These are phyloP conservation scores for Triplophysa dalaica DNA, from an alignment of 2,113 vertebrate genomes.

Conservation along the genomic window DNA sequence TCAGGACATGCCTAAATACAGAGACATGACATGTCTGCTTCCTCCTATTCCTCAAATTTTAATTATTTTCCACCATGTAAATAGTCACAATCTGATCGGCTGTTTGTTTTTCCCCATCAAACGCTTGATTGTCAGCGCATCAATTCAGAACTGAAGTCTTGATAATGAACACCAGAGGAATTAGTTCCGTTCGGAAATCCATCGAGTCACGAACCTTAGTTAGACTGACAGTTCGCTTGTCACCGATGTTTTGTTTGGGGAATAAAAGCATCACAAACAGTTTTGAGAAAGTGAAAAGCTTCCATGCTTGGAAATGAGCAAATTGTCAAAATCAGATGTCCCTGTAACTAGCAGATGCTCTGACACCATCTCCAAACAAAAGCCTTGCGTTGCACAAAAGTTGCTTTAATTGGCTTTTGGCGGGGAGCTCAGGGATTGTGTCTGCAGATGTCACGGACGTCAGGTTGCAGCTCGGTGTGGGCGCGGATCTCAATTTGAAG, in stretches of 20 bases:
- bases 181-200: slow-evolving; percentile 33
- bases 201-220: slow-evolving; percentile 18
- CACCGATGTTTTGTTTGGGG: slow-evolving; percentile 23
- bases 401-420: slow-evolving; percentile 62
- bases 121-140: slow-evolving; percentile 14
- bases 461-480: slow-evolving; percentile 67
- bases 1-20: not conserved
- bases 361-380: slow-evolving; percentile 63
- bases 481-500: slow-evolving; percentile 63
- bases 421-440: slow-evolving; percentile 54
- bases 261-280: slow-evolving; percentile 36
- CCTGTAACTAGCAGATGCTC: slow-evolving; percentile 56
- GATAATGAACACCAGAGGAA: slow-evolving; percentile 9
- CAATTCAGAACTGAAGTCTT: slow-evolving; percentile 2
- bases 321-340: slow-evolving; percentile 55
- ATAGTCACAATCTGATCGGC: slow-evolving; percentile 25
- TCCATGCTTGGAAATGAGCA: slow-evolving; percentile 44
- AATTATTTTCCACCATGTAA: slow-evolving; percentile 12
- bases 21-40: not conserved
- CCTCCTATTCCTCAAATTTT: not conserved
- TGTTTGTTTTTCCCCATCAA: not conserved
- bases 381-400: slow-evolving; percentile 52
- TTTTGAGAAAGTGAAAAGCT: slow-evolving; percentile 1
- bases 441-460: slow-evolving; percentile 72
- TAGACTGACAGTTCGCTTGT: slow-evolving; percentile 19